These are phyloP conservation scores for Zenarchopterus dispar DNA, from an alignment of 2,797 vertebrate species.

Conservation along the genomic window DNA sequence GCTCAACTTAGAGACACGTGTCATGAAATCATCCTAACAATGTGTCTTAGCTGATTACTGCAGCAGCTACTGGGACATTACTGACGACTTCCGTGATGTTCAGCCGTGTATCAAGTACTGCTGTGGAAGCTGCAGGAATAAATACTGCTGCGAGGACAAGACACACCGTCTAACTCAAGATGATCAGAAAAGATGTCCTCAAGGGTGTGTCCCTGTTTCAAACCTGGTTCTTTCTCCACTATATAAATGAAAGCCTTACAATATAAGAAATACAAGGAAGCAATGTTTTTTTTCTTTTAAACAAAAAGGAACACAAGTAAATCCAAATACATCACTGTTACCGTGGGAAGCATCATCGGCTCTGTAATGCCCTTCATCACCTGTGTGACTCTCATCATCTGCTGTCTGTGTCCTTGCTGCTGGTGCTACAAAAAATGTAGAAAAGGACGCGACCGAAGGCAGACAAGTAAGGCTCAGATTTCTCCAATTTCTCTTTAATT, in stretches of 20 bases:
- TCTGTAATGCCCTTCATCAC: neutral
- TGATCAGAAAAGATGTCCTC: neutral
- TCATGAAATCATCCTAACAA: too few species aligned
- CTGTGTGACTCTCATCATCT: slow-evolving; percentile 39
- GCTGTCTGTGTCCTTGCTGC: slow-evolving; percentile 57
- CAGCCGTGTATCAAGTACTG: slow-evolving; percentile 24
- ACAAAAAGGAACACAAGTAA: neutral
- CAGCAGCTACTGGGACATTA: fast-evolving
- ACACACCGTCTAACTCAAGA: neutral
- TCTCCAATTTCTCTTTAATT: neutral
- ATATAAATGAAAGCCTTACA: neutral
- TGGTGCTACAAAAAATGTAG: slow-evolving; percentile 42
- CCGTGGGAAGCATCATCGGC: slow-evolving; percentile 17
- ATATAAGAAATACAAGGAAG: neutral
- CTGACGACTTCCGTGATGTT: fast-evolving
- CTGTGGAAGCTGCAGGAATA: slow-evolving; percentile 34
- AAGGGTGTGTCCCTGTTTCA: slow-evolving; percentile 15
- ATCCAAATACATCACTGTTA: fast-evolving
- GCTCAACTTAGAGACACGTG: too few species aligned
- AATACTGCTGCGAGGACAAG: slow-evolving; percentile 33
- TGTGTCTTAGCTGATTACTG: slow-evolving; percentile 41
- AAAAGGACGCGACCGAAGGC: neutral
- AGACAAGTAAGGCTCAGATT: slow-evolving; percentile 20
- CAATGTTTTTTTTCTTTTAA: neutral
- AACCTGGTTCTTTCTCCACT: neutral